Evolutionary conservation across 2,113 vertebrate species (phyloP).

Genomic region (Hepsetus odoe): DNA sequence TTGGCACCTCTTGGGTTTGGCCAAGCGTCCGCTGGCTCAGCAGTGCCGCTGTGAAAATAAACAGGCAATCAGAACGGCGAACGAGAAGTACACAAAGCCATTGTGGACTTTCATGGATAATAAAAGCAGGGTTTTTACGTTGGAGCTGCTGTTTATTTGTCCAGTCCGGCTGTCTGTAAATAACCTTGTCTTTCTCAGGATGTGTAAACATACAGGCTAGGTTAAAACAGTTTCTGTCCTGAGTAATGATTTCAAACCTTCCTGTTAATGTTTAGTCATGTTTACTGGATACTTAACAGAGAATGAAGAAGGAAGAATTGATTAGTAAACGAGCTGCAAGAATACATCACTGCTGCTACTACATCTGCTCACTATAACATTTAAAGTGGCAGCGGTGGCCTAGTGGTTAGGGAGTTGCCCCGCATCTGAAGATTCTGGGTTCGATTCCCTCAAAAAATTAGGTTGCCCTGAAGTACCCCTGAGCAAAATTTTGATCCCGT

Average conservation of each 20-base stretch:
- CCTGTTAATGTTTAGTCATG: constrained; percentile 95
- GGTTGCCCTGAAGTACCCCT: no score
- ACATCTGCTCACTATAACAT: no score
- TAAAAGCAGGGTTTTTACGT: constrained; percentile 95
- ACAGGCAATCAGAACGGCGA: constrained; percentile 94
- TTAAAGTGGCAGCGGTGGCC: no score
- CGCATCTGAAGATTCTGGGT: no score
- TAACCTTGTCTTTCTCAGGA: constrained; percentile 91
- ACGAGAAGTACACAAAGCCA: constrained; percentile 91
- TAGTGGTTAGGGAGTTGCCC: no score
- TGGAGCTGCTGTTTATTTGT: constrained; percentile 94
- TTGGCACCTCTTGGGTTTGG: constrained; percentile 85
- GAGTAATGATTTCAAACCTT: constrained; percentile 87
- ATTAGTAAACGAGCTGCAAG: constrained; percentile 3
- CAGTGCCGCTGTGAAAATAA: constrained; percentile 89
- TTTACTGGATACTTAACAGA: constrained; percentile 62
- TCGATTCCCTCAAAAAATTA: no score
- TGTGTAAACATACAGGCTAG: constrained; percentile 91
- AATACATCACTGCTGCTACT: constrained; percentile 12
- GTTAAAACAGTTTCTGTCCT: constrained; percentile 87
- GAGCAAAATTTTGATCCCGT: no score
- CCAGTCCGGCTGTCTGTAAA: constrained; percentile 93
- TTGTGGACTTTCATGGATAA: constrained; percentile 91
- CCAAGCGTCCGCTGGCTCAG: constrained; percentile 85
- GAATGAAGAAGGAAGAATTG: constrained; percentile 26